Evolutionary conservation across 2,113 vertebrate genomes (phyloP), one percentile per base, ranked within the genome.

Genomic region (Octodon degus): DNA sequence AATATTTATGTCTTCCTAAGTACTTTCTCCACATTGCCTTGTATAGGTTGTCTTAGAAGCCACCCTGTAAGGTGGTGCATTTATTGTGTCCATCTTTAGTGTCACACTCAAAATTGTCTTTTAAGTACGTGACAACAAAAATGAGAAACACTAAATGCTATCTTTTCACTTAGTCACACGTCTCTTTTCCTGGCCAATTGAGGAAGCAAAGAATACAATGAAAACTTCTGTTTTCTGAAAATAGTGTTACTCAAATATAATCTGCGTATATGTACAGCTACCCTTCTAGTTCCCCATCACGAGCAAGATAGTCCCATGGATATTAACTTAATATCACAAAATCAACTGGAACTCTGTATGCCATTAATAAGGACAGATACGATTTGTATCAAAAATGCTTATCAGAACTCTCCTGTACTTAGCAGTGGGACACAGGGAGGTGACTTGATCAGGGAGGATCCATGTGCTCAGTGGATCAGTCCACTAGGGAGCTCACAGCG

Each of bases 201-300:
- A 92, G 70, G 67, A 96, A 95, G 32, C 65, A 60, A 65, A 91
- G 25, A 37, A 37, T 25, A 50, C 14, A 81, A 53, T 86, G 32
- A 65, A 34, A 79, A 34, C 24, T 96, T 89, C 67, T 83, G 53
- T 65, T 92, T 91, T 62, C 60, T 79, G 60, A 74, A 95, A 95
- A 68, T 5, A n/a, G 7, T 27, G 37, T 72, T 25, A 77, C 43
- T 34, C 37, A 93, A 55, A 47, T 88, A 40, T 74, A 96, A 82
- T 77, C 72, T 79, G 24, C 40, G 80, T 47, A 72, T 60, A 40
- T 43, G 2, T n/a, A 4, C 43, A 83, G 50, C 43, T 58, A 25
- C 40, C 63, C n/a, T 25, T 89, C 37, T 13, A 81, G 81, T 91
- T 93, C 90, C 58, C 50, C 87, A 91, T 95, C 77, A 65, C 27